A percentile compares a stretch with the other conserved stretches of the same genome.
These are phyloP conservation scores for Leucoraja ocellata DNA, from an alignment of 2,797 vertebrate species.

Conservation along the genomic window DNA sequence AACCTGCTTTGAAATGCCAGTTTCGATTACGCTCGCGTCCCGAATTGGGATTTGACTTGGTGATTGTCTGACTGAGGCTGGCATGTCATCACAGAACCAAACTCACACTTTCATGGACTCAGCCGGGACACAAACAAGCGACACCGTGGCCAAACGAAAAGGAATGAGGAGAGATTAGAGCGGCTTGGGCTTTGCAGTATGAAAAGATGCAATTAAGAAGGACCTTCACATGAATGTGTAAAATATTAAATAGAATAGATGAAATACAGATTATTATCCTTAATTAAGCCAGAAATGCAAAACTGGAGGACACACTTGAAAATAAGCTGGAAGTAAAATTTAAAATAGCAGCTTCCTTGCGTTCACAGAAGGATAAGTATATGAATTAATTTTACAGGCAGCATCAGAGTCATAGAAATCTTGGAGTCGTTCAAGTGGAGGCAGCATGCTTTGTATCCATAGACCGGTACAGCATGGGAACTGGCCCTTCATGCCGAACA, in stretches of 20 bases:
- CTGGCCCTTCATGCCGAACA: too few relatives aligned
- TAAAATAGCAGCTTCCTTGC: background rate
- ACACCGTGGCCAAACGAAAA: background rate
- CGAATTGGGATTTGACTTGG: background rate
- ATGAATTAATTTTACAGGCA: background rate
- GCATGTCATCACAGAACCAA: background rate
- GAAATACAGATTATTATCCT: conserved; percentile 26
- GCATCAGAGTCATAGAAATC: background rate
- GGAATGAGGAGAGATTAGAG: conserved; percentile 19
- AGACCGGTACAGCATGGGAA: too few relatives aligned
- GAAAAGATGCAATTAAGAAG: conserved; percentile 28
- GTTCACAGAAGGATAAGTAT: background rate
- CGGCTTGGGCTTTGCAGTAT: background rate
- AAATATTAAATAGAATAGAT: conserved; percentile 30
- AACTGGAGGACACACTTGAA: background rate
- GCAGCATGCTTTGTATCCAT: background rate
- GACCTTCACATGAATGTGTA: conserved; percentile 17
- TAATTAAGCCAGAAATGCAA: conserved; percentile 19
- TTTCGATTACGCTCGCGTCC: background rate
- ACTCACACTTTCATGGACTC: conserved; percentile 4
- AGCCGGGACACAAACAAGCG: background rate
- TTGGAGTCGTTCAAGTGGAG: background rate
- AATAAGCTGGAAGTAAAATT: background rate
- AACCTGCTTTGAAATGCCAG: background rate
- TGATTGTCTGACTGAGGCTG: background rate